Conservation (phyloP, 2,113 vertebrate genomes). For the Sminthopsis crassicaudata region DNA sequence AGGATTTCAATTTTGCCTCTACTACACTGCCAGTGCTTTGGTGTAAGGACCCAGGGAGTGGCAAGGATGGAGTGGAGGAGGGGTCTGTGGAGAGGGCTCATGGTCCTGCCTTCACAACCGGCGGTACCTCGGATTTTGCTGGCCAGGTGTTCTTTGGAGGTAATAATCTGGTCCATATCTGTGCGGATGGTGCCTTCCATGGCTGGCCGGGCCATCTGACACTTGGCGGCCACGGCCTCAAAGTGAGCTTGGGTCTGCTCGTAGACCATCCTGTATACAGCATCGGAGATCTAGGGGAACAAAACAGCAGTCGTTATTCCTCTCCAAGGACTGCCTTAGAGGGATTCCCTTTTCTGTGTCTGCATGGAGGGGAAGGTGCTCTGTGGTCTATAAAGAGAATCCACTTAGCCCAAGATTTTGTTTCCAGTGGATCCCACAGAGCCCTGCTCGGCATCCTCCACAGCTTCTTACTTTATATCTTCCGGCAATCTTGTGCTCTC, state of each 20-base stretch:
- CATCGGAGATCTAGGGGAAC: constrained; percentile 89
- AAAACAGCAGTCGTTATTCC: neutral
- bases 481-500: neutral
- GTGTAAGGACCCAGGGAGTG: neutral
- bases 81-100: neutral
- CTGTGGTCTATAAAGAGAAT: neutral
- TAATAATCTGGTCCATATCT: constrained; percentile 98
- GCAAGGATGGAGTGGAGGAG: neutral
- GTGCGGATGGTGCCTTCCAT: constrained; percentile 93
- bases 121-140: constrained; percentile 93
- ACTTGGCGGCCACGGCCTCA: constrained; percentile 80
- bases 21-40: neutral
- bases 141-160: constrained; percentile 95
- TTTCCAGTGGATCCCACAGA: accelerated
- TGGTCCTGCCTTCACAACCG: neutral
- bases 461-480: neutral
- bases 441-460: accelerated
- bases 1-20: neutral
- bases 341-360: neutral
- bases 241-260: constrained; percentile 87
- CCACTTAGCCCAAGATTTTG: neutral
- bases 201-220: constrained; percentile 84
- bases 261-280: constrained; percentile 91
- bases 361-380: neutral
- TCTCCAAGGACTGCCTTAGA: neutral